A percentile compares a stretch with the other conserved stretches of the same genome.
phyloP scores from a whole-genome alignment of 2,797 vertebrate genomes.

The Denticeps clupeoides region DNA sequence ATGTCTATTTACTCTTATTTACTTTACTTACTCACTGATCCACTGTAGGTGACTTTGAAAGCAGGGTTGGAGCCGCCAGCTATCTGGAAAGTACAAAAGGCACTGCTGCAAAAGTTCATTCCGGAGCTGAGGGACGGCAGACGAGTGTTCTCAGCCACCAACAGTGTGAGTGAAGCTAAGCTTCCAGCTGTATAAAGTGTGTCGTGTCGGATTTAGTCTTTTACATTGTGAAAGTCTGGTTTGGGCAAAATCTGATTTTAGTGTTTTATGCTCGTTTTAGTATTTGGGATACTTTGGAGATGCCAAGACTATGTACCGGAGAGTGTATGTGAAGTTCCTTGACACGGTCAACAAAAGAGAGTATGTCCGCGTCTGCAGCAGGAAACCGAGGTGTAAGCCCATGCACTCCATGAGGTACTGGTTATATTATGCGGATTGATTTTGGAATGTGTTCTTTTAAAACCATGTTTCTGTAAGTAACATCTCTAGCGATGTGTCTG shows the following conservation, averaged over 20 bases:
- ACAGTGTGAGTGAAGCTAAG: slow-evolving; percentile 73
- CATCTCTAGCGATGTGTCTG: too few relatives aligned
- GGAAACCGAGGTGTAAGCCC: slow-evolving; percentile 83
- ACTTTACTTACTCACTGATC: too few relatives aligned
- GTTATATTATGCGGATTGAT: too few relatives aligned
- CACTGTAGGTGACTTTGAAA: slow-evolving; percentile 72
- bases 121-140: slow-evolving; percentile 88
- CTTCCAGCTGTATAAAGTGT: background rate
- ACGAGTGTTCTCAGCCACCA: slow-evolving; percentile 93
- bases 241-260: background rate
- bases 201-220: too few relatives aligned
- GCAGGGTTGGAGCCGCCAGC: slow-evolving; percentile 86
- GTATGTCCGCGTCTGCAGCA: slow-evolving; percentile 89
- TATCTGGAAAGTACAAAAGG: slow-evolving; percentile 99
- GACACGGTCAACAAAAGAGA: slow-evolving; percentile 98
- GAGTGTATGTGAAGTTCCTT: slow-evolving; percentile 93
- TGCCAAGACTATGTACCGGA: slow-evolving; percentile 90
- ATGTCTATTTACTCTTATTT: too few relatives aligned
- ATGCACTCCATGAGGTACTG: slow-evolving; percentile 79
- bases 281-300: slow-evolving; percentile 98
- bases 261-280: slow-evolving; percentile 43
- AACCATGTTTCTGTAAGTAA: too few relatives aligned
- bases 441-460: too few relatives aligned
- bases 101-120: slow-evolving; percentile 95
- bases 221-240: too few relatives aligned